Evolutionary conservation across 1,140 invertebrate genomes (phyloP), one percentile per base, ranked within the genome.

Genomic region (Pteromalus puparum): DNA sequence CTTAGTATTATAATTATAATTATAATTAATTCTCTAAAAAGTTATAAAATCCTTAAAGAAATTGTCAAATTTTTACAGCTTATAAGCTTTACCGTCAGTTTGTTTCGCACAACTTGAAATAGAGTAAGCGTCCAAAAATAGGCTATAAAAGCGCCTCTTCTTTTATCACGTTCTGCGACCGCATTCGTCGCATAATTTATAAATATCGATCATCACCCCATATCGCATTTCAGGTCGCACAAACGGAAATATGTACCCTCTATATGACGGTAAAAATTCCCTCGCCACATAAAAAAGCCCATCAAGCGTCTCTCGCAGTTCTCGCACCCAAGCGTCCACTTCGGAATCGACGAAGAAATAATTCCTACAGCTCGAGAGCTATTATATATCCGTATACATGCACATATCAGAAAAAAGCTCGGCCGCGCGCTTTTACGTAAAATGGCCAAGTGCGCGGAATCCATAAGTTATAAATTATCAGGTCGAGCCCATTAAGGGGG

Each of bases 391-490:
- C 53, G 6, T 2, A 7, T 21, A 18, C 72, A 18, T 26, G 15
- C 72, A 38, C 28, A 34, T 15, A 73, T 73, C 15, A 7, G 28
- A 28, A 78, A 78, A 78, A 78, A 61, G 53, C 48, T 61, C 12
- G 26, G 12, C 5, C 67, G 4, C 18, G 15, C 21, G 15, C 53
- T 78, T 53, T 34, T 65, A 67, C 24, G 26, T 65, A 46, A 65
- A 65, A 77, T 2, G 75, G 53, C 28, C 15, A 38, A 30, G 5
- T 12, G 65, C 21, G 65, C n/a, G 28, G 34, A 81, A 81, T 72
- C 67, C 34, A 74, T 74, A 74, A 82, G 70, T 74, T 61, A 74
- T 82, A 74, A 74, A 74, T 82, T 82, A 74, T 65, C 24, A 13
- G 1, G 53, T 21, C 26, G 18, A 42, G 18, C 68, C 68, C 80